These are phyloP conservation scores for Clistopyga incitator DNA, from an alignment of 2,888 invertebrate genomes.

Conservation along the genomic window DNA sequence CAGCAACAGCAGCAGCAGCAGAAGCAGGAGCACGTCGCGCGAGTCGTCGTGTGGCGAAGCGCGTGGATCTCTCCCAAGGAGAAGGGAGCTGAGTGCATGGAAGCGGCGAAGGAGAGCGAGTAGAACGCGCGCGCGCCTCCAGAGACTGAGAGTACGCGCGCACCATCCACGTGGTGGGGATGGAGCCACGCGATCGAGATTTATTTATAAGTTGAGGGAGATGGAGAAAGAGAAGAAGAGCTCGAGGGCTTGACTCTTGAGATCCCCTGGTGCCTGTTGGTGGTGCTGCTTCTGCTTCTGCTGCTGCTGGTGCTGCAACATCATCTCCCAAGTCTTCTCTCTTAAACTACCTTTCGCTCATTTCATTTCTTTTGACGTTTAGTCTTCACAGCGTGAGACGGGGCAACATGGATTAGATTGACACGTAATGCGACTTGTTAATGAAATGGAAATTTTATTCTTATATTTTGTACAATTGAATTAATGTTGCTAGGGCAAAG, in stretches of 20 bases:
- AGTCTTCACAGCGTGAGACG: background rate
- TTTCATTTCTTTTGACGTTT: slow-evolving; percentile 4
- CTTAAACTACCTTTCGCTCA: slow-evolving; percentile 14
- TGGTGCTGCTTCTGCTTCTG: slow-evolving; percentile 31
- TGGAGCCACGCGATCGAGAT: slow-evolving; percentile 84
- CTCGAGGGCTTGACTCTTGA: slow-evolving; percentile 60
- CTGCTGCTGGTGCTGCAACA: slow-evolving; percentile 53
- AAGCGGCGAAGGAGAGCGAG: slow-evolving; percentile 35
- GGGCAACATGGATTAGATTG: background rate
- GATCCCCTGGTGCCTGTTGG: slow-evolving; percentile 49
- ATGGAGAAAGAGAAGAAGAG: slow-evolving; percentile 50
- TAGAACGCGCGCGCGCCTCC: slow-evolving; percentile 63
- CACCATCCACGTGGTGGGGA: slow-evolving; percentile 76
- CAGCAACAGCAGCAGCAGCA: slow-evolving; percentile 37
- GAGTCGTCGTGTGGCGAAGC: slow-evolving; percentile 70
- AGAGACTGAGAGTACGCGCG: slow-evolving; percentile 71
- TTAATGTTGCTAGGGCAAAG: too few species aligned
- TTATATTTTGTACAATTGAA: too few species aligned
- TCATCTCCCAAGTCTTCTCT: slow-evolving; percentile 62
- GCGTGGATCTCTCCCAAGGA: slow-evolving; percentile 67
- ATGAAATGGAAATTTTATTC: background rate
- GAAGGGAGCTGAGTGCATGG: slow-evolving; percentile 61
- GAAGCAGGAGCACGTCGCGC: slow-evolving; percentile 64
- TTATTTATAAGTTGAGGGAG: slow-evolving; percentile 83
- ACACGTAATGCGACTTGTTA: background rate